Evolutionary conservation across 2,888 invertebrate genomes (phyloP), one percentile per base, ranked within the genome.

Genomic region (Abrostola triplasia): DNA sequence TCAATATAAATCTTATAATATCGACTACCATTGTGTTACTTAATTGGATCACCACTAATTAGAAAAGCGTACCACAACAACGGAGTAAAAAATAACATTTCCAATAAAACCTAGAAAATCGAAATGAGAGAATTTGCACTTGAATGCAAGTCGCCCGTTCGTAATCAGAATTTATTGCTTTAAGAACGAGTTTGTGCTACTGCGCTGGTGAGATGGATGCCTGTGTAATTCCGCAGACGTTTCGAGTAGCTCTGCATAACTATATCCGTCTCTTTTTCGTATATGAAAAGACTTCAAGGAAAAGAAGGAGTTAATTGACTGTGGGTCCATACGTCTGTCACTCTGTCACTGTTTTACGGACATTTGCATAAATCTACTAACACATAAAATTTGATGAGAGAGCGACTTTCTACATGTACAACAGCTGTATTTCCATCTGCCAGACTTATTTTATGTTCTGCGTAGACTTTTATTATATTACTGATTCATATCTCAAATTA

Each of bases 121-220:
- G 72, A 83, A 88, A 86, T 86, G 84, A 86, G 83, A 84, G 83
- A 84, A 84, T 89, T 88, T 85, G 84, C 84, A 84, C 79, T 86
- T 77, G 77, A 84, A 85, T 86, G 87, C 88, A 84, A 86, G 83
- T 81, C 80, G 79, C 70, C 73, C 75, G 78, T 67, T 78, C 73
- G 79, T 88, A 87, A 90, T 89, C 82, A 84, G 82, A 87, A 88
- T 89, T 88, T 89, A 90, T 89, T 86, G 88, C 87, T 81, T 70
- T 71, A 74, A 78, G 75, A 82, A 84, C 81, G 82, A 82, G 83
- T 85, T 88, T 84, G 77, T 84, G 82, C 82, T 76, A 77, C 77
- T 80, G 77, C 76, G 64, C 52, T 49, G 47, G 49, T 79, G 79
- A 83, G 85, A 86, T 86, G 80, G 82, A 87, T 84, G 84, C 79